Conservation (phyloP, 2,888 invertebrate genomes). For the Diogma glabrata region DNA sequence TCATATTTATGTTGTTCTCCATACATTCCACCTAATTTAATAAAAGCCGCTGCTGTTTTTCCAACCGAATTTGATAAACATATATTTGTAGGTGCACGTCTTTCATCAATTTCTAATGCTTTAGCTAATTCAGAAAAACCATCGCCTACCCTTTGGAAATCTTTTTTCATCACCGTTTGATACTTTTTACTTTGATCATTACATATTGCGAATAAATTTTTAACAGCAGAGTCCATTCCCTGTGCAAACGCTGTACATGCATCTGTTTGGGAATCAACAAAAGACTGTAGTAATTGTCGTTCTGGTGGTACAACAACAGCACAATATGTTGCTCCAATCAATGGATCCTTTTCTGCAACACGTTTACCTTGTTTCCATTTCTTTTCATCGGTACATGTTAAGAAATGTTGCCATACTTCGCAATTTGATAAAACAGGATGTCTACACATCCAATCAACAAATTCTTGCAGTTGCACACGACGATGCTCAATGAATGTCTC, state of each 20-base stretch:
- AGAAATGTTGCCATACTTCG: slow-evolving; percentile 93
- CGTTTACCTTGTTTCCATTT: slow-evolving; percentile 96
- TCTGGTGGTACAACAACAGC: slow-evolving; percentile 78
- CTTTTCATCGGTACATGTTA: slow-evolving; percentile 94
- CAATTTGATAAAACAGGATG: slow-evolving; percentile 89
- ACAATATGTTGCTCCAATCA: slow-evolving; percentile 83
- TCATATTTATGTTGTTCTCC: slow-evolving; percentile 84
- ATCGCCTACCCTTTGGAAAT: slow-evolving; percentile 82
- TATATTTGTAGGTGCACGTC: slow-evolving; percentile 47
- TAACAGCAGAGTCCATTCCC: slow-evolving; percentile 78
- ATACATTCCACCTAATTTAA: slow-evolving; percentile 77
- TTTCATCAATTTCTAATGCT: slow-evolving; percentile 69
- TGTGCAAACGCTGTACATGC: slow-evolving; percentile 70
- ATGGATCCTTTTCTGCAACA: slow-evolving; percentile 86
- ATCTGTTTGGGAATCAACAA: slow-evolving; percentile 73
- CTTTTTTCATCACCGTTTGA: slow-evolving; percentile 51
- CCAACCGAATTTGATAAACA: slow-evolving; percentile 69
- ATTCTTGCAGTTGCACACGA: slow-evolving; percentile 86
- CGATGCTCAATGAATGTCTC: slow-evolving; percentile 94
- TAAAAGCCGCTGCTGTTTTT: slow-evolving; percentile 78
- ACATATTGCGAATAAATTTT: slow-evolving; percentile 67
- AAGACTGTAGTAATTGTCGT: slow-evolving; percentile 57
- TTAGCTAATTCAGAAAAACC: slow-evolving; percentile 75
- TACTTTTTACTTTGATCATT: slow-evolving; percentile 80
- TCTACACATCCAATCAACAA: slow-evolving; percentile 91